Conservation (phyloP, 2,113 vertebrate genomes). For the Bubalus kerabau region DNA sequence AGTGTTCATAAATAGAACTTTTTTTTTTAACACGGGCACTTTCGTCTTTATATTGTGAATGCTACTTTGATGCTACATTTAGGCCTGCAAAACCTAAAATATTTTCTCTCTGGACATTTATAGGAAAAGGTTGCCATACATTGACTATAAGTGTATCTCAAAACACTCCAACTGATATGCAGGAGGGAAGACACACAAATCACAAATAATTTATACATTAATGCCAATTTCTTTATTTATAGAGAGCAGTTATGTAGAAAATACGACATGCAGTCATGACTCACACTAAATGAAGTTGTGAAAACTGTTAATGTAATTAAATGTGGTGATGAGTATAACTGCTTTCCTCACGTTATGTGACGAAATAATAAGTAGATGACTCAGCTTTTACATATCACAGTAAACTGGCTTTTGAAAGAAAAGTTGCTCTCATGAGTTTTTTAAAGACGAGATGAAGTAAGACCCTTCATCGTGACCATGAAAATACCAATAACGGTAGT, state of each 20-base stretch:
- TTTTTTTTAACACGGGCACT: background rate
- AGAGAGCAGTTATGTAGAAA: background rate
- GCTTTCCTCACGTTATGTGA: background rate
- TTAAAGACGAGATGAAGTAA: background rate
- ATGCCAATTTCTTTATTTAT: background rate
- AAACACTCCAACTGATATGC: background rate
- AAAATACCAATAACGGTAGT: background rate
- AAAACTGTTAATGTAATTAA: conserved; percentile 2
- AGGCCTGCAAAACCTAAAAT: background rate
- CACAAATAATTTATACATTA: background rate
- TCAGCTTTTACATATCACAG: background rate
- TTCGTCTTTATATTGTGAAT: background rate
- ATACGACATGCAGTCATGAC: background rate
- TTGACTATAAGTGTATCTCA: background rate
- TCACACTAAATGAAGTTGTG: background rate
- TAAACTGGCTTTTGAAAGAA: background rate
- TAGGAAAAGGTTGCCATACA: background rate
- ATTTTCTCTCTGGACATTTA: background rate
- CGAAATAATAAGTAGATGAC: background rate
- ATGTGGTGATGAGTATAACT: background rate
- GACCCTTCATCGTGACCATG: background rate
- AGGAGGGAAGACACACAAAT: background rate
- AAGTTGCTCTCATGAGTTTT: background rate
- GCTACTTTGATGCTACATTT: background rate
- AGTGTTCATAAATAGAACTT: background rate